Base-by-base conservation (phyloP, 2,888 invertebrate genomes). In the Spilarctia lutea region DNA sequence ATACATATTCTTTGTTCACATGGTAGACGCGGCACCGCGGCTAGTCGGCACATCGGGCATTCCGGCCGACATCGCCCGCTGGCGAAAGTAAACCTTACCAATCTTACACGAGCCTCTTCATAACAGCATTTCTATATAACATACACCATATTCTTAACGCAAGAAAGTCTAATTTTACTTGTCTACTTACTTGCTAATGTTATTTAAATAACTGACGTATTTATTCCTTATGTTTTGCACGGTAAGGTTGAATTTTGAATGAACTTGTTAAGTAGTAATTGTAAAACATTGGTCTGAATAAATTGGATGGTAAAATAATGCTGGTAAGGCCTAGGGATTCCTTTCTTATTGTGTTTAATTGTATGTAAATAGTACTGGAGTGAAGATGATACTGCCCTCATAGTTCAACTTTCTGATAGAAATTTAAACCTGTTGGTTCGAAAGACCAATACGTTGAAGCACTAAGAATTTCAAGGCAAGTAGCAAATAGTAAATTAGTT, bases 1-100 rank as follows among this genome's bases (percentile, higher is more conserved):
- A 30, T 39, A 20, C 35, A 42, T 87, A 83, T 1, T 92, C 91
- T 92, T 77, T 92, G 92, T 56, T 71, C 73, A 81, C 77, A 79
- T 85, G 86, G 89, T 87, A 90, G 92, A 91, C 91, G 90, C 88
- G 89, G 91, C 91, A 88, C 87, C 87, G 88, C 88, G 91, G 91
- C 91, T 91, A 90, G 92, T 91, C 93, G 91, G 90, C 90, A 89
- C 92, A 89, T 92, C 92, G 89, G 90, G 91, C 93, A 94, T 94
- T 94, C 94, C 93, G 91, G 89, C 89, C 92, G 87, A 92, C 91
- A 91, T 91, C 90, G 89, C 90, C 91, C 89, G 88, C 88, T 81
- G 91, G 95, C 94, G 95, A 95, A 95, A 95, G 95, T 95, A 94
- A 93, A 93, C 92, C 89, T 87, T 91, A 91, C 85, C 88, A 83